Evolutionary conservation across 2,113 vertebrate genomes (phyloP).

Genomic region (Bufo bufo): DNA sequence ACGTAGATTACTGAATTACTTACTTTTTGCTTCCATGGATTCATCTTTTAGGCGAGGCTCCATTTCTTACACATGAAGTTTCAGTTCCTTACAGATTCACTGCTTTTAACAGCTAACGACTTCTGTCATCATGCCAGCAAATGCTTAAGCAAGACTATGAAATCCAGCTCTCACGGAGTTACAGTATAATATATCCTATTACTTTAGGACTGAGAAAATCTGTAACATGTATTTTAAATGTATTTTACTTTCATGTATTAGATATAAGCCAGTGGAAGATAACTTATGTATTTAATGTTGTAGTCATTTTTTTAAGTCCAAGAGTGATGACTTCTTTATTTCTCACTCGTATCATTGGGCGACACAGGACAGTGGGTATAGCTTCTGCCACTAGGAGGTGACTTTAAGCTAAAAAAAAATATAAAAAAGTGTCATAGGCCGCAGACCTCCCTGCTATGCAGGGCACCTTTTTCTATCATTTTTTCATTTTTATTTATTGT

Average conservation of each 20-base stretch:
- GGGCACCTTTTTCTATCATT: too few relatives aligned
- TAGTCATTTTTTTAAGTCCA: too few relatives aligned
- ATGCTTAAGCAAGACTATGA: neutral
- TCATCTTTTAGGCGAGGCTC: slow-evolving; percentile 8
- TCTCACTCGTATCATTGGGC: too few relatives aligned
- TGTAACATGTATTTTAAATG: neutral
- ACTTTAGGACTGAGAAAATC: neutral
- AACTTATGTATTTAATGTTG: too few relatives aligned
- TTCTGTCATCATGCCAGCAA: neutral
- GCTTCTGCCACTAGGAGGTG: too few relatives aligned
- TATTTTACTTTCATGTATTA: neutral
- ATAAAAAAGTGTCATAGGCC: too few relatives aligned
- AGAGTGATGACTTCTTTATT: too few relatives aligned
- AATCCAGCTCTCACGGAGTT: neutral
- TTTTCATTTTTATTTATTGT: too few relatives aligned
- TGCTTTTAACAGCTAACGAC: neutral
- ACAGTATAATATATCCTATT: neutral
- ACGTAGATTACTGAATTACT: neutral
- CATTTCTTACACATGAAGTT: neutral
- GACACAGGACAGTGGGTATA: too few relatives aligned
- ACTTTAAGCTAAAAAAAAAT: too few relatives aligned
- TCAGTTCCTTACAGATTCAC: slow-evolving; percentile 16
- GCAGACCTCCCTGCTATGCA: too few relatives aligned
- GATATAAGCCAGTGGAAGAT: neutral
- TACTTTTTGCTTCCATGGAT: slow-evolving; percentile 18